Conservation (phyloP, 2,888 invertebrate genomes). For the Geotrupes spiniger region DNA sequence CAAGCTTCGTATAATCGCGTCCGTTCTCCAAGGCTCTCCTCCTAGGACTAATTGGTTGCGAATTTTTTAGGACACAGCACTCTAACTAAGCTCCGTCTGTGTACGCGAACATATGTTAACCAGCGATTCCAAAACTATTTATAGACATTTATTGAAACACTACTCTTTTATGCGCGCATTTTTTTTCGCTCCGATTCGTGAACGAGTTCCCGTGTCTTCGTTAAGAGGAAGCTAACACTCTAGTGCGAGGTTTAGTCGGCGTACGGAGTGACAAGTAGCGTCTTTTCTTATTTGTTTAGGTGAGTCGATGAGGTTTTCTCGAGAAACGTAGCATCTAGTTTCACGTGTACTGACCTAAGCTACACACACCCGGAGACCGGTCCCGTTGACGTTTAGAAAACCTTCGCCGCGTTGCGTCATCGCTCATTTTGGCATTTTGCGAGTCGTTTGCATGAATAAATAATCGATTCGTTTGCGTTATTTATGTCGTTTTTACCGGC, state of each 20-base stretch:
- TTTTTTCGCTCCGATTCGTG: not conserved
- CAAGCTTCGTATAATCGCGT: slow-evolving; percentile 6
- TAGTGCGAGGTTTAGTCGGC: slow-evolving; percentile 4
- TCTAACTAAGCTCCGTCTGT: not conserved
- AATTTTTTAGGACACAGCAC: slow-evolving; percentile 6
- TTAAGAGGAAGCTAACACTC: slow-evolving; percentile 3
- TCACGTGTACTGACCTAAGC: slow-evolving; percentile 19
- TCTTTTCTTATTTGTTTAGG: slow-evolving; percentile 8
- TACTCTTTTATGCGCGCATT: slow-evolving; percentile 2
- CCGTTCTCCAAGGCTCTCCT: not conserved
- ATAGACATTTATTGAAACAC: slow-evolving; percentile 9
- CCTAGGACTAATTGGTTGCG: slow-evolving; percentile 11
- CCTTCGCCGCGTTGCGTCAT: slow-evolving; percentile 25
- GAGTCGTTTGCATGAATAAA: slow-evolving; percentile 20
- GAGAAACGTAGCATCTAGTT: slow-evolving; percentile 9
- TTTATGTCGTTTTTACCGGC: slow-evolving; percentile 15
- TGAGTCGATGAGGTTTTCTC: slow-evolving; percentile 10
- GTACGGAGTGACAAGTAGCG: slow-evolving; percentile 1
- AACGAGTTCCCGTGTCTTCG: not conserved
- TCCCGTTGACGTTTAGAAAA: slow-evolving; percentile 9
- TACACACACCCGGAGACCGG: slow-evolving; percentile 17
- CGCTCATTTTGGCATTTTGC: slow-evolving; percentile 31
- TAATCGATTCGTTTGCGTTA: slow-evolving; percentile 15
- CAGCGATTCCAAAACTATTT: slow-evolving; percentile 13
- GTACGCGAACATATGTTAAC: slow-evolving; percentile 9